Evolutionary conservation across 2,888 invertebrate genomes (phyloP).

Genomic region (Barypeithes pellucidus): DNA sequence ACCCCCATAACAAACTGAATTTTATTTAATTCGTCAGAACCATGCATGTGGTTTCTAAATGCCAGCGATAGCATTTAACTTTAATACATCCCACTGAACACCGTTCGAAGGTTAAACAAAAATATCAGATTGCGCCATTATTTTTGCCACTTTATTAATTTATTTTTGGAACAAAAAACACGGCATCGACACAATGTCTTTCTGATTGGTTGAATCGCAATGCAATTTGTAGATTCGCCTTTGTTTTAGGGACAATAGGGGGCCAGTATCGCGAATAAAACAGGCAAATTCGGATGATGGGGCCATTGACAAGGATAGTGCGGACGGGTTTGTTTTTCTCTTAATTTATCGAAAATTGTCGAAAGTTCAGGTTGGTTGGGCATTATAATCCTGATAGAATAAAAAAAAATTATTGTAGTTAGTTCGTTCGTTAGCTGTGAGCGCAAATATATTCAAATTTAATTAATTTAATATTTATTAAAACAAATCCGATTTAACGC

Average conservation of each 20-base stretch:
- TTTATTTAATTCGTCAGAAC: slow-evolving; percentile 22
- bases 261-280: slow-evolving; percentile 69
- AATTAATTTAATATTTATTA: no score
- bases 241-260: slow-evolving; percentile 68
- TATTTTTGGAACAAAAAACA: slow-evolving; percentile 63
- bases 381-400: no score
- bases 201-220: slow-evolving; percentile 72
- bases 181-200: slow-evolving; percentile 68
- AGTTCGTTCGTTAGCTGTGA: no score
- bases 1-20: not conserved
- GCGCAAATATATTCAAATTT: no score
- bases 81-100: slow-evolving; percentile 61
- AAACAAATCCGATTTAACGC: no score
- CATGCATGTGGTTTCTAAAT: slow-evolving; percentile 23
- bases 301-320: slow-evolving; percentile 46
- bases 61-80: slow-evolving; percentile 62
- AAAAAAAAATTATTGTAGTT: no score
- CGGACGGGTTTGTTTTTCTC: slow-evolving; percentile 47
- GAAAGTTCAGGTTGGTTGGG: slow-evolving; percentile 43
- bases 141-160: slow-evolving; percentile 67
- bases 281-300: slow-evolving; percentile 62
- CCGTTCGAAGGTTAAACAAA: slow-evolving; percentile 60
- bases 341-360: slow-evolving; percentile 54
- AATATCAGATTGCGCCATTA: slow-evolving; percentile 59
- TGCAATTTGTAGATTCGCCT: slow-evolving; percentile 71